Conservation (phyloP, 2,888 invertebrate genomes). For the Eupithecia exiguata region DNA sequence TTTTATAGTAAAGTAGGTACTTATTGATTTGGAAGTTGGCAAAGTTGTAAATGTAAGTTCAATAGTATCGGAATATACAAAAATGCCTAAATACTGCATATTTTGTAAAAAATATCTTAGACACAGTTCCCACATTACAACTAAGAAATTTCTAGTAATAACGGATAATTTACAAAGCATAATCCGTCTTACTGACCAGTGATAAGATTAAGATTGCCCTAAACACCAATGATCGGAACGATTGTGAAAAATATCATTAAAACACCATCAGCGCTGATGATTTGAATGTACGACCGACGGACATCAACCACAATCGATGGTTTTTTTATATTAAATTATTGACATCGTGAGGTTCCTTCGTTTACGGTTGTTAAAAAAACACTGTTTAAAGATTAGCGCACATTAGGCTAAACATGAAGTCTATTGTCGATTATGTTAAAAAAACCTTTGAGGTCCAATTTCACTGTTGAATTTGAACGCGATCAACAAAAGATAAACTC, state of each 20-base stretch:
- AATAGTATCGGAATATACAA: too few relatives aligned
- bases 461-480: too few relatives aligned
- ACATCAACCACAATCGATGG: slow-evolving; percentile 82
- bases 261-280: slow-evolving; percentile 83
- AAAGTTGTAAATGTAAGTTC: too few relatives aligned
- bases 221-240: slow-evolving; percentile 82
- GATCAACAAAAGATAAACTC: too few relatives aligned
- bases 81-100: too few relatives aligned
- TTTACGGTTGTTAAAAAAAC: slow-evolving; percentile 39
- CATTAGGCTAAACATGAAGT: slow-evolving; percentile 1
- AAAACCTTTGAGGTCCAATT: too few relatives aligned
- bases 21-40: too few relatives aligned
- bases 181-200: slow-evolving; percentile 44
- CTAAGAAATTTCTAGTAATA: slow-evolving; percentile 54
- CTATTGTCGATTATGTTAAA: too few relatives aligned
- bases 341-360: slow-evolving; percentile 56
- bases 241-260: slow-evolving; percentile 85
- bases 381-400: neutral
- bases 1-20: too few relatives aligned
- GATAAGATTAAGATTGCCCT: slow-evolving; percentile 57
- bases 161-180: slow-evolving; percentile 45
- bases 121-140: slow-evolving; percentile 44
- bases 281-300: slow-evolving; percentile 73
- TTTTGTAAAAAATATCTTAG: slow-evolving; percentile 22
- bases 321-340: slow-evolving; percentile 79